Evolutionary conservation across 1,140 invertebrate genomes (phyloP), one percentile per base, ranked within the genome.

Genomic region (Pemphigus obesinymphae): DNA sequence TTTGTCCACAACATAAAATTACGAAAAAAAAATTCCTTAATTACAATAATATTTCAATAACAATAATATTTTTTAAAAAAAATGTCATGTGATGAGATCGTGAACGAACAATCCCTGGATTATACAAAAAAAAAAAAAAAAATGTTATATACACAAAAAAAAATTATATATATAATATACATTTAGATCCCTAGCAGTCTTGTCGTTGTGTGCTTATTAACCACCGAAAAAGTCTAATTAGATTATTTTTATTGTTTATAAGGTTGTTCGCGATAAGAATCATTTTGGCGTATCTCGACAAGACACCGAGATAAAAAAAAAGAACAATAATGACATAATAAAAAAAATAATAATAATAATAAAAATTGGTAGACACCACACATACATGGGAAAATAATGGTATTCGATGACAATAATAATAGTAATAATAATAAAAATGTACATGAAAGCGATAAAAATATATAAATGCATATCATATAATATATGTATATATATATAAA

Each of bases 21-120:
- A 80, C 29, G 58, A 80, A 7, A 61, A 82, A 55, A 55, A 78
- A 78, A 55, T 40, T 53, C 8, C 43, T 43, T 31, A 63, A 61
- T 80, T 61, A 63, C 55, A 80, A 80, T 63, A 80, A 80, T 80
- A 80, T 63, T 80, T 80, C 76, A 80, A 80, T 80, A 80, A 80
- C 76, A 80, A 80, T 80, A 63, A 78, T 78, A 78, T 78, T 78
- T n/a, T n/a, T n/a, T n/a, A n/a, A n/a, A n/a, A 40, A 80, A 80
- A 55, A 80, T 80, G 76, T 80, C 55, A 80, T 80, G 55, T 80
- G 55, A 40, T 80, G 76, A 80, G 76, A 80, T 80, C 76, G 76
- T 80, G 76, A 63, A 80, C 76, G 76, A 80, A 80, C 76, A 80
- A 80, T 80, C 76, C 55, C 76, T 80, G n/a, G 37, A 58, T 61